Conservation (phyloP, 2,888 invertebrate genomes). For the Papilio elwesi region DNA sequence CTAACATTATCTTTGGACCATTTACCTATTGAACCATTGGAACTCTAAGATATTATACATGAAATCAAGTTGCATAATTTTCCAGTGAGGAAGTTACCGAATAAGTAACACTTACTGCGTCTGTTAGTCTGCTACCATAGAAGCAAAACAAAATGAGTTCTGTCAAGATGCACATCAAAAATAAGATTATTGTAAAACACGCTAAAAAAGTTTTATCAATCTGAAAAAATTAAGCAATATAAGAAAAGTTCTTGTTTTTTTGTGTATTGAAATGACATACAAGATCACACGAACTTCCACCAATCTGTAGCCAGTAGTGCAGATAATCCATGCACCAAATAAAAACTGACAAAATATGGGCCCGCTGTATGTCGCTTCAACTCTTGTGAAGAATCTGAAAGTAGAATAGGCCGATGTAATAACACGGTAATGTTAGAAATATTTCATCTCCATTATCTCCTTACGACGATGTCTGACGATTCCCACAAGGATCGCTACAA, state of each 20-base stretch:
- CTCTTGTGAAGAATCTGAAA: slow-evolving; percentile 46
- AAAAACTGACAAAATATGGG: slow-evolving; percentile 52
- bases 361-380: slow-evolving; percentile 50
- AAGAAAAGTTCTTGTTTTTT: not conserved
- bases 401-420: not conserved
- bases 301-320: slow-evolving; percentile 51
- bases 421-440: not conserved
- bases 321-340: slow-evolving; percentile 52
- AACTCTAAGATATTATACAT: too few species aligned
- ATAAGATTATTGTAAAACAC: slow-evolving; percentile 63
- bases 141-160: slow-evolving; percentile 63
- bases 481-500: not conserved
- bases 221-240: slow-evolving; percentile 49
- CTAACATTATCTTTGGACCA: too few species aligned
- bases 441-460: not conserved
- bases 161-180: slow-evolving; percentile 61
- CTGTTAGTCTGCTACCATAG: slow-evolving; percentile 62
- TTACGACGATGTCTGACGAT: too few species aligned
- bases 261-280: not conserved
- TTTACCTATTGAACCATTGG: too few species aligned
- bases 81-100: too few species aligned
- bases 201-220: slow-evolving; percentile 57
- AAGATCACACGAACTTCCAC: slow-evolving; percentile 47
- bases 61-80: too few species aligned
- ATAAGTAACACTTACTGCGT: slow-evolving; percentile 51